Base-by-base conservation (phyloP, 2,888 invertebrate species). In the Lepetodrilus schrolli region DNA sequence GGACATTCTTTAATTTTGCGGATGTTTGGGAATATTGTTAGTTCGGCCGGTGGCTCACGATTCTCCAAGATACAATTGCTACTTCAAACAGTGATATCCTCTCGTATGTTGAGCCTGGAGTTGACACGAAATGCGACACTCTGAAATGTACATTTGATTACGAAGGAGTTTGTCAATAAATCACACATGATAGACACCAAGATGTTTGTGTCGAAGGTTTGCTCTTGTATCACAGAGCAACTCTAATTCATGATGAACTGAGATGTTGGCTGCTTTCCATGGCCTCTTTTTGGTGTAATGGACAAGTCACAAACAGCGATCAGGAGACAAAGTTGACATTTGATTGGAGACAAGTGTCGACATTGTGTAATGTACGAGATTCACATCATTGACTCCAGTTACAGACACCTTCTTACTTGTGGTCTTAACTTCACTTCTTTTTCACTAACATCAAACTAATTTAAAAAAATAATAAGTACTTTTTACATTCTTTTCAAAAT, bases 61-160 rank as follows among this genome's bases (percentile, higher is more conserved):
- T 51, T 51, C 26, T 23, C 26, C 1, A 23, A 51, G 30, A 51
- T 21, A 51, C 51, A 51, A 51, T 51, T 51, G 51, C 23, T 30
- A 51, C 23, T 26, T 23, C 51, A 51, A 51, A 51, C 51, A 51
- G 51, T 51, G 51, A 51, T 51, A 51, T 51, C 51, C 51, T 51
- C 51, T 51, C 13, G 51, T 23, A 26, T 51, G 51, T 51, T 51
- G 23, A n/a, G n/a, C 23, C 26, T 51, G 26, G 8, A 51, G 51
- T 51, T 51, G 51, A 51, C 51, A 51, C 26, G 51, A 51, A 26
- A 51, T 51, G 51, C 30, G 51, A 51, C 51, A 51, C 51, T 10
- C 23, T 51, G 51, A 51, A 51, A 51, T 51, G 51, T 51, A 51
- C 51, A 51, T 51, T 51, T 51, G 51, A 51, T 51, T 51, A 51